Conservation (phyloP, 37 sponge, comb jelly and placozoan genomes). For the Hormiphora californensis region DNA sequence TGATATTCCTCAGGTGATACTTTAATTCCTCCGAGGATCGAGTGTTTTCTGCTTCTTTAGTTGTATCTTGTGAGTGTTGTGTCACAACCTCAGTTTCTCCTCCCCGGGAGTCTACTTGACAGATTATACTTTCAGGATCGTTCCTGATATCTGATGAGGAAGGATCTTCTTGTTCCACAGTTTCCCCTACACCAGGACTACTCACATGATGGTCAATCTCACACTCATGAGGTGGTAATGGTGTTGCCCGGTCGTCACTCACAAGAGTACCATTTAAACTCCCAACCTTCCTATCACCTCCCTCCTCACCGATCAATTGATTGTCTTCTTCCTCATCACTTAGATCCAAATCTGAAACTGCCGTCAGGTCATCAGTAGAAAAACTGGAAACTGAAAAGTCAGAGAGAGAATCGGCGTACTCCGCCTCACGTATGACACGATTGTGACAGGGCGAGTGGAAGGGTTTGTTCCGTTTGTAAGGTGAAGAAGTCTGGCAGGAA, state of each 20-base stretch:
- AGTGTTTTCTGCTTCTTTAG: neutral
- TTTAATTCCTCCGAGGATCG: neutral
- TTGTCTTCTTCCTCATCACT: slow-evolving; percentile 1
- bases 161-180: neutral
- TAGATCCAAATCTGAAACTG: slow-evolving; percentile 6
- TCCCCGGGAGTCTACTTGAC: no score
- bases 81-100: neutral
- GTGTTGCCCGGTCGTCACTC: neutral
- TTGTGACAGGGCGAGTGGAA: no score
- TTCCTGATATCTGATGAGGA: neutral
- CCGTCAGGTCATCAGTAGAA: slow-evolving; percentile 25
- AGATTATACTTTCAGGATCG: neutral
- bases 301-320: neutral
- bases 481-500: no score
- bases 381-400: slow-evolving; percentile 29
- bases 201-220: neutral
- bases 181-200: neutral
- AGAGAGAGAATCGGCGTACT: slow-evolving; percentile 35
- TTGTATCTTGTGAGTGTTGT: neutral
- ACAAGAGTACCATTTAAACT: neutral
- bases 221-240: no score
- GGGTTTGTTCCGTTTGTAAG: no score
- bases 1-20: slow-evolving; percentile 1
- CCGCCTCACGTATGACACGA: no score
- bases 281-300: neutral